A percentile compares a stretch with the other conserved stretches of the same genome.
phyloP scores from a whole-genome alignment of 2,797 vertebrate species.

The Eulemur coronatus region DNA sequence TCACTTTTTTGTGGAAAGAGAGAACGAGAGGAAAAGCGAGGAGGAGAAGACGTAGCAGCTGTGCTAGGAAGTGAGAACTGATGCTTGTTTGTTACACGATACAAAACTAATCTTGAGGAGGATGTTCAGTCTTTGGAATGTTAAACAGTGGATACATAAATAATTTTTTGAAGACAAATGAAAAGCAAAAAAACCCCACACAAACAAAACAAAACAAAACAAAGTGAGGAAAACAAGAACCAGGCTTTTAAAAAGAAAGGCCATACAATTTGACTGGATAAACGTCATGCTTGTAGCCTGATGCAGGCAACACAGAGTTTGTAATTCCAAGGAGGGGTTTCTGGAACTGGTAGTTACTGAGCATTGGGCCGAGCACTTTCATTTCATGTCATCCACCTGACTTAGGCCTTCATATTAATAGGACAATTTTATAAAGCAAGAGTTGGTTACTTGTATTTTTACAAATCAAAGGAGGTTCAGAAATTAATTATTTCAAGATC shows the following conservation, averaged over 20 bases:
- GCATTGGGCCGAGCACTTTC: background rate
- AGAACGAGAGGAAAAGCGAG: background rate
- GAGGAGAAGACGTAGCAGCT: background rate
- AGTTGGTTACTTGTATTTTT: background rate
- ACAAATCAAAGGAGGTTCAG: background rate
- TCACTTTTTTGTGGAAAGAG: background rate
- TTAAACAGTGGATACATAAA: background rate
- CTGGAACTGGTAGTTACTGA: background rate
- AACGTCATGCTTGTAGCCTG: background rate
- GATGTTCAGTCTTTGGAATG: background rate
- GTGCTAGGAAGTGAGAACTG: background rate
- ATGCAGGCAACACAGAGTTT: background rate
- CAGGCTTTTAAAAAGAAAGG: conserved; percentile 29
- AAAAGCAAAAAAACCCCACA: background rate
- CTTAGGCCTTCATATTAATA: background rate
- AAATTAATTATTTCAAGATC: background rate
- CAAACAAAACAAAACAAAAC: conserved; percentile 25
- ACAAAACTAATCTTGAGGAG: background rate
- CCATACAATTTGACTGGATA: background rate
- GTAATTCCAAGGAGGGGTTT: background rate
- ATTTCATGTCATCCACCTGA: background rate
- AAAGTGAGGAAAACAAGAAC: conserved; percentile 45
- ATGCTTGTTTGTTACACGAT: background rate
- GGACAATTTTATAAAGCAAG: background rate
- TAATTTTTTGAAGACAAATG: conserved; percentile 40